Evolutionary conservation across 2,888 invertebrate species (phyloP), one percentile per base, ranked within the genome.

Genomic region (Sialis fuliginosa): DNA sequence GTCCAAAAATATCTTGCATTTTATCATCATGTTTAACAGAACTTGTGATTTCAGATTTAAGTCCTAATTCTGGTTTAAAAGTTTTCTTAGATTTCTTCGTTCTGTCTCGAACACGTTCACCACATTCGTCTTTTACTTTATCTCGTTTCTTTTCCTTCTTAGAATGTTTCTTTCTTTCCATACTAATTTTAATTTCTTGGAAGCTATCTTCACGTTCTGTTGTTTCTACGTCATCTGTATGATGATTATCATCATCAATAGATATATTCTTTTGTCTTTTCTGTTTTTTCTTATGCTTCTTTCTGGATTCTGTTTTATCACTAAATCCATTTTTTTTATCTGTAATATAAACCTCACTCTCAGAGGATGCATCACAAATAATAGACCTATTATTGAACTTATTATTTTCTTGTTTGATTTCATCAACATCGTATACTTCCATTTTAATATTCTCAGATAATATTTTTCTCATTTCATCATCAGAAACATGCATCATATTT

Each of bases 1-100:
- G 84, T 1, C 88, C 89, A 64, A 89, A 89, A 50, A 89, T 88
- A 54, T 86, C 87, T 62, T 88, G 86, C 81, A 88, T 84, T 64
- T 86, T 83, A 31, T 79, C 85, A 54, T 82, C 83, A 50, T 82
- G 77, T 55, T 81, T 77, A 1, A 63, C 57, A 46, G 55, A 55
- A 46, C 50, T 53, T 49, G 52, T 42, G 13, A 48, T 46, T 49
- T 70, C 68, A 50, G 67, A 66, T 54, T 68, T 67, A 6, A 61
- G 46, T 47, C 44, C 48, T 49, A 54, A 48, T 39, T 64, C 62
- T 8, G 58, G 54, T 51, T 61, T 63, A 37, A 54, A 60, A 5
- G 37, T 30, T 54, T 67, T 72, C 58, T 70, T 75, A 31, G 72
- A 70, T 58, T 74, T 77, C 60, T 74, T 78, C 0, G 70, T 61